These are phyloP conservation scores for Callipepla squamata DNA, from an alignment of 2,113 vertebrate genomes.

Conservation along the genomic window DNA sequence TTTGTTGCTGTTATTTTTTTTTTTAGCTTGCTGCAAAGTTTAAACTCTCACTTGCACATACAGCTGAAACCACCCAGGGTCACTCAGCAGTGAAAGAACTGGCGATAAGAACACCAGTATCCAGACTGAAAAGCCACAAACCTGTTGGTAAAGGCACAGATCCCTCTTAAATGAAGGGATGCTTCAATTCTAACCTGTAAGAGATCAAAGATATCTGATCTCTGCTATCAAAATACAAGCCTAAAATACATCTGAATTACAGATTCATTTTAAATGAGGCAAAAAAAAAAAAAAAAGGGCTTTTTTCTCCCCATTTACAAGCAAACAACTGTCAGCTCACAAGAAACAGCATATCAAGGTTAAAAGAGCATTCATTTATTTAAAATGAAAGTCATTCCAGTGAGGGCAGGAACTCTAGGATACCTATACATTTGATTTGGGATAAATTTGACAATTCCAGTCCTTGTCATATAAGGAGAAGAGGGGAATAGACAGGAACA, in stretches of 20 bases:
- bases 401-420: background rate
- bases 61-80: background rate
- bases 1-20: background rate
- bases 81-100: background rate
- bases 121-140: background rate
- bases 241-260: background rate
- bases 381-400: background rate
- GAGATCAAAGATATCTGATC: background rate
- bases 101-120: background rate
- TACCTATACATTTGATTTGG: background rate
- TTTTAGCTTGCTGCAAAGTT: background rate
- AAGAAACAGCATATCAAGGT: background rate
- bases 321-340: background rate
- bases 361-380: background rate
- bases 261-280: fast-evolving
- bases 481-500: background rate
- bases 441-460: background rate
- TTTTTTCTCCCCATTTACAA: background rate
- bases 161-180: background rate
- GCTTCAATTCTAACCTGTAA: background rate
- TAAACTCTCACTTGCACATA: background rate
- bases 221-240: background rate
- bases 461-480: background rate
- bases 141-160: background rate
- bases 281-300: too few relatives aligned